Evolutionary conservation across 2,113 vertebrate genomes (phyloP), one percentile per base, ranked within the genome.

Genomic region (Gopherus flavomarginatus): DNA sequence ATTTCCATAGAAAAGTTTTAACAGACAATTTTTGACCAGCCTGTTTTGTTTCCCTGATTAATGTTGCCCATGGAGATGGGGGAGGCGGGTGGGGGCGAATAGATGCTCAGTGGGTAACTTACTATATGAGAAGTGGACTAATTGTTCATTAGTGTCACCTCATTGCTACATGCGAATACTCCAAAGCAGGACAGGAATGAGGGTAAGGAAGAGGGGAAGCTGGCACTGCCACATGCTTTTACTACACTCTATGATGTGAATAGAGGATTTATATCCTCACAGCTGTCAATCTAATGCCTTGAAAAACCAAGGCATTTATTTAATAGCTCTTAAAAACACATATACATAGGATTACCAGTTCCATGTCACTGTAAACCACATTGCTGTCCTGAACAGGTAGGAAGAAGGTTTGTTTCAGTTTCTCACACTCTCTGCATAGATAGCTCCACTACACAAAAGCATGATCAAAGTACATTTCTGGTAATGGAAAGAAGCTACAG

Each of bases 351-450:
- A 56, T 52, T 22, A 22, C 1, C 47, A 86, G 21, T 83, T 81
- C 53, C 16, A 11, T 0, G 0, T 44, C 83, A 91, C 38, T 83
- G 13, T 26, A 75, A 42, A 29, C 42, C 13, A 17, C 42, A n/a
- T 13, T 49, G 52, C 31, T 11, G 14, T 65, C 79, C 62, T 65
- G 2, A 29, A 82, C 3, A 50, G 3, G 81, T 2, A 53, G 9
- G 19, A 8, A 83, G 22, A 75, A 65, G 1, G 0, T 42, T 82
- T 83, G 81, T 11, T 65, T 80, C 56, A 50, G 35, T 31, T 78
- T 38, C 22, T 24, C 24, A 69, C 65, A 0, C 6, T 75, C 83
- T 92, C 6, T 84, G 2, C 57, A 75, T 1, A 78, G 83, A 91
- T 24, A 44, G 42, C 6, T 77, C 42, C 42, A 13, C 42, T 77